Conservation (phyloP, 2,888 invertebrate genomes). For the Dione juno region DNA sequence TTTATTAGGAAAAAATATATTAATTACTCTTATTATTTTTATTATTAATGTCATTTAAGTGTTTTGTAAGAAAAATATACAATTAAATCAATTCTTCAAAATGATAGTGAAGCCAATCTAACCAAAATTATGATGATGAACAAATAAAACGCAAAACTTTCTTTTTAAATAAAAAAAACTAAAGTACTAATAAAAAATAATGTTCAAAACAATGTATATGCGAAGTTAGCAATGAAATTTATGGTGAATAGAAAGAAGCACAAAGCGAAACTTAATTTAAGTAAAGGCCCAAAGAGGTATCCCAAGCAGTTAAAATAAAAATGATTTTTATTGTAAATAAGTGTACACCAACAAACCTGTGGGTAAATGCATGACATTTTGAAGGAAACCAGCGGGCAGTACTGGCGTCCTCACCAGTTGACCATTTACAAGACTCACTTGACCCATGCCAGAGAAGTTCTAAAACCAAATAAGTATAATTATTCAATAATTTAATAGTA, state of each 20-base stretch:
- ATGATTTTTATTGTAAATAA: slow-evolving; percentile 4
- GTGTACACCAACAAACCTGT: slow-evolving; percentile 64
- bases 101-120: background rate
- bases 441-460: slow-evolving; percentile 80
- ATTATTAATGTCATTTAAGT: too few species aligned
- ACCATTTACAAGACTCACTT: slow-evolving; percentile 83
- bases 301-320: slow-evolving; percentile 40
- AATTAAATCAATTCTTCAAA: background rate
- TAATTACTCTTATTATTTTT: too few species aligned
- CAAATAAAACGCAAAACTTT: background rate
- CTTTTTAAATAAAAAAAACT: background rate
- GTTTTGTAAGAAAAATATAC: background rate
- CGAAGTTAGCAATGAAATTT: slow-evolving; percentile 16
- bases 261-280: slow-evolving; percentile 52
- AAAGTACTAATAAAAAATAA: background rate
- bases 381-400: slow-evolving; percentile 87
- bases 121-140: background rate
- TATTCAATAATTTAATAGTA: too few species aligned
- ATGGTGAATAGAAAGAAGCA: slow-evolving; percentile 53
- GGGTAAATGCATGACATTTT: slow-evolving; percentile 89
- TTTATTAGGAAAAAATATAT: too few species aligned
- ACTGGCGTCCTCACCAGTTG: slow-evolving; percentile 91
- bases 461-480: slow-evolving; percentile 51
- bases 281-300: slow-evolving; percentile 39
- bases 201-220: slow-evolving; percentile 11